phyloP scores from a whole-genome alignment of 2,888 invertebrate genomes.

The Eremobia ochroleuca region DNA sequence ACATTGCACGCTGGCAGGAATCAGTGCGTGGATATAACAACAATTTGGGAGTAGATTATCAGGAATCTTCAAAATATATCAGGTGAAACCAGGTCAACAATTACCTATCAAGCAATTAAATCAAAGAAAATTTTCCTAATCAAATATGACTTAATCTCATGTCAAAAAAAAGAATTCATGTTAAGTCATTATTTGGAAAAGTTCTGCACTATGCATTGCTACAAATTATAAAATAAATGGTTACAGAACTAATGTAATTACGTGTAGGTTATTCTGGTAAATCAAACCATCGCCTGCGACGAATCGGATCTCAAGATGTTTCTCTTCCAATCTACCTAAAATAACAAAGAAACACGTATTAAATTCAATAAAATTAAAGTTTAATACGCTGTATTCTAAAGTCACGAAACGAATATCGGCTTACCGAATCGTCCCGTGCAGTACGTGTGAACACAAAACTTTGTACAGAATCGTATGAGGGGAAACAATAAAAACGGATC shows the following conservation, averaged over 20 bases:
- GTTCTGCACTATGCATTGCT: neutral
- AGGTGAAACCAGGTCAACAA: no score
- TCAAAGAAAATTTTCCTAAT: no score
- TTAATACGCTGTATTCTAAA: slow-evolving; percentile 44
- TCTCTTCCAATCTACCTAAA: slow-evolving; percentile 1
- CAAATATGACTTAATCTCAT: no score
- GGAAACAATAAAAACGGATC: slow-evolving; percentile 88
- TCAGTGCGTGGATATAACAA: no score
- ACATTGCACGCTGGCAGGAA: no score
- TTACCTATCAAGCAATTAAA: no score
- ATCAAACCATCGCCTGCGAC: slow-evolving; percentile 14
- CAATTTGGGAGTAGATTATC: no score
- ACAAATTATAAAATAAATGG: slow-evolving; percentile 13
- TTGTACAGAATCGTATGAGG: slow-evolving; percentile 77
- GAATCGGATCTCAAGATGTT: slow-evolving; percentile 21
- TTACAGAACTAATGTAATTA: slow-evolving; percentile 55
- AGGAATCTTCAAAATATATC: no score
- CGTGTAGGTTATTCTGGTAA: slow-evolving; percentile 20
- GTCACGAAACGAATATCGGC: slow-evolving; percentile 78
- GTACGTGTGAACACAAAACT: slow-evolving; percentile 80
- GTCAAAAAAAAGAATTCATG: no score
- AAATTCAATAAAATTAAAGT: slow-evolving; percentile 32
- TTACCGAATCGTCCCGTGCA: slow-evolving; percentile 70
- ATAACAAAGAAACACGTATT: slow-evolving; percentile 31
- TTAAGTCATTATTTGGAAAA: no score